Conservation (phyloP, 2,888 invertebrate genomes). For the Yponomeuta evonymella region DNA sequence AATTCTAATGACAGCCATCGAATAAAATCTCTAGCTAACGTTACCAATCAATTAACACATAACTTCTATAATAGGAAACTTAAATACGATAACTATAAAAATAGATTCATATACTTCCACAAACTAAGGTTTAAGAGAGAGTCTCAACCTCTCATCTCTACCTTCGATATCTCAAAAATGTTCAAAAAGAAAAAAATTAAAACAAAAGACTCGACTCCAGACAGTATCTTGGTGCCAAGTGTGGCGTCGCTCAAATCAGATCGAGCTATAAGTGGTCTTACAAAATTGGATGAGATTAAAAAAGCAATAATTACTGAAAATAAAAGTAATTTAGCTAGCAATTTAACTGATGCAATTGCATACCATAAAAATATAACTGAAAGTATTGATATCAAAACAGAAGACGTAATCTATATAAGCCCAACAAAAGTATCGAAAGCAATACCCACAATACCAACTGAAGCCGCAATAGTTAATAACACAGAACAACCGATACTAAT, state of each 20-base stretch:
- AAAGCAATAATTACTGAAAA: neutral
- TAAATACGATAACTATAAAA: neutral
- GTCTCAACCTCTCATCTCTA: slow-evolving; percentile 8
- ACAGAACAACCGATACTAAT: neutral
- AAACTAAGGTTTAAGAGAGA: slow-evolving; percentile 7
- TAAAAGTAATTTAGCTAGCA: neutral
- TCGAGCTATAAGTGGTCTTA: neutral
- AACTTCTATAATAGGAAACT: neutral
- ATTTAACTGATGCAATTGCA: neutral
- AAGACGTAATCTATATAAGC: neutral
- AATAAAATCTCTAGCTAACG: neutral
- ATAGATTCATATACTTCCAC: neutral
- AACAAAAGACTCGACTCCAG: slow-evolving; percentile 22
- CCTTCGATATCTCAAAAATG: slow-evolving; percentile 55
- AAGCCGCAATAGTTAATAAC: neutral
- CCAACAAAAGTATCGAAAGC: neutral
- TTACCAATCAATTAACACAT: neutral
- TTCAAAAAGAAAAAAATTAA: slow-evolving; percentile 41
- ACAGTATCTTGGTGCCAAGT: slow-evolving; percentile 27
- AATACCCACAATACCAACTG: neutral
- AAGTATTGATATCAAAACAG: neutral
- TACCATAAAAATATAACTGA: neutral
- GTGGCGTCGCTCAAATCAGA: slow-evolving; percentile 35
- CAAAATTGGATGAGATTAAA: neutral
- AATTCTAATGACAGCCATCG: neutral